A percentile compares a stretch with the other conserved stretches of the same genome.
Evolutionary conservation across 92 coral and sea anemone species (phyloP).

Genomic region (Phymanthus crucifer): DNA sequence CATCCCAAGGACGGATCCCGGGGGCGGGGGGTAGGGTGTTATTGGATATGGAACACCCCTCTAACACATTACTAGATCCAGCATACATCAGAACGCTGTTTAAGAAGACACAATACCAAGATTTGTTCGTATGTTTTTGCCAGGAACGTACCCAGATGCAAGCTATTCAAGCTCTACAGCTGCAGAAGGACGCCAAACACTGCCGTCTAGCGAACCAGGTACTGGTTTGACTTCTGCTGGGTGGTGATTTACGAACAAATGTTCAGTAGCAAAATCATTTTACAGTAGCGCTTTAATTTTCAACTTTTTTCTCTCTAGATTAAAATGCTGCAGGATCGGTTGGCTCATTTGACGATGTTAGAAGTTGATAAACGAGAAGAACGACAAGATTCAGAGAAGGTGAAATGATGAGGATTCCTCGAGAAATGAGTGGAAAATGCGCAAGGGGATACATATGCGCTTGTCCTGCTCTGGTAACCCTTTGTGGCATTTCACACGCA

Average conservation of each 20-base stretch:
- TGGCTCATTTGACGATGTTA: slow-evolving; percentile 73
- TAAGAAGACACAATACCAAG: no score
- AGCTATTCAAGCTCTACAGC: slow-evolving; percentile 92
- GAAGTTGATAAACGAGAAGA: slow-evolving; percentile 89
- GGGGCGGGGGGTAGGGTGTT: no score
- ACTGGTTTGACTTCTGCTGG: no score
- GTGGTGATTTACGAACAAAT: no score
- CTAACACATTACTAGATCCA: no score
- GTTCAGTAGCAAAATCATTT: not conserved
- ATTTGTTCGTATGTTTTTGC: not conserved
- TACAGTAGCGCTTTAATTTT: not conserved
- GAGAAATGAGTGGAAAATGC: no score
- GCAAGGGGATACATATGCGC: no score
- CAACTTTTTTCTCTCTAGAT: slow-evolving; percentile 45
- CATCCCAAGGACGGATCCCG: no score
- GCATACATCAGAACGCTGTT: no score
- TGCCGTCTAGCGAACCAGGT: slow-evolving; percentile 86
- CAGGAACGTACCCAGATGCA: slow-evolving; percentile 93
- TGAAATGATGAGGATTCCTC: not conserved
- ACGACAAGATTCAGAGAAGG: slow-evolving; percentile 85
- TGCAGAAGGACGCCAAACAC: slow-evolving; percentile 92
- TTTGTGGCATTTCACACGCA: no score
- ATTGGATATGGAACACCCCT: no score
- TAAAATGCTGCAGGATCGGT: slow-evolving; percentile 80
- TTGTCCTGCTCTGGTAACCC: no score